Base-by-base conservation (phyloP, 2,113 vertebrate species). In the Neogobius melanostomus region DNA sequence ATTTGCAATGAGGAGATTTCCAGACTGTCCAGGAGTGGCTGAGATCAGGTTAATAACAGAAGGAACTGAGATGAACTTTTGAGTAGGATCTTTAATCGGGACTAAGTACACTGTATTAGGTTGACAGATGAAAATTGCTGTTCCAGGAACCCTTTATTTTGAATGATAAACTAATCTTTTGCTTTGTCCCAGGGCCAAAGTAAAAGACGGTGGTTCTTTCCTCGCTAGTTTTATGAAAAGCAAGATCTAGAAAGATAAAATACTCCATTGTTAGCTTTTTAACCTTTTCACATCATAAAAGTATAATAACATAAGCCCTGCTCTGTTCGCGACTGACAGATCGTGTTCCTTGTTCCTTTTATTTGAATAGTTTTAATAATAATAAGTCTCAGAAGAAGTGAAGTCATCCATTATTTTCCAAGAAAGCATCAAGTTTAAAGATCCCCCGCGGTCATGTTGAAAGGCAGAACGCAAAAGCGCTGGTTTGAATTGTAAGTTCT, bases 281-380 rank as follows among this genome's bases (percentile, higher is more conserved):
- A 61, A 61, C 59, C 59, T 61, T 61, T 61, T 61, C 36, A 61
- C 59, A 61, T 10, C 42, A 61, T 61, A n/a, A 61, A 61, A 9
- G 42, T 45, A 45, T 7, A 61, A 61, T 61, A 45, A 61, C n/a
- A 45, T 6, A 45, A 42, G 14, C 59, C 15, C 5, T 5, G 16
- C 12, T n/a, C 59, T 45, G 11, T 3, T 44, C 59, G 42, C 42
- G 17, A 56, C 14, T 61, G 59, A 61, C 44, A 42, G 59, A 44
- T 61, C 49, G 11, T 51, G 46, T 47, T 59, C 44, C 61, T 64
- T 48, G 46, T 65, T 10, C 53, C 53, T 56, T 65, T 49, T 36
- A 65, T 65, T 48, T 48, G 46, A 64, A 65, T 49, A 65, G 50
- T 65, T 36, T 65, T 45, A 61, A 61, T 45, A 61, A 44, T 61